Base-by-base conservation (phyloP, 1,140 invertebrate genomes). In the Polypedilum vanderplanki region DNA sequence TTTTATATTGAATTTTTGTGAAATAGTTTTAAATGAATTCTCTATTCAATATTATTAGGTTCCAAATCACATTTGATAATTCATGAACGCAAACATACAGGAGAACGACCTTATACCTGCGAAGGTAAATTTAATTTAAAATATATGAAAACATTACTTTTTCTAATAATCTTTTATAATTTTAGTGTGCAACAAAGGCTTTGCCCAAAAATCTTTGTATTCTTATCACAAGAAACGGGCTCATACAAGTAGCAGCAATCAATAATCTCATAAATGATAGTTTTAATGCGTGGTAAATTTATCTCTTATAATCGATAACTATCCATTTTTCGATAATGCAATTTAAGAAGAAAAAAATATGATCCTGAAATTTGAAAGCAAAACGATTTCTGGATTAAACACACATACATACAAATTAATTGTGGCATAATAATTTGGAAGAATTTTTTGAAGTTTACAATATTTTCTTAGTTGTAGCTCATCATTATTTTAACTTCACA, bases 161-260 rank as follows among this genome's bases (percentile, higher is more conserved):
- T 20, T 5, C 18, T 70, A 70, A 70, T 12, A 7, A 67, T 67
- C 1, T 67, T 67, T 18, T 22, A 8, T 20, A 1, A 15, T 70
- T 70, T 70, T 22, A 70, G 65, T 70, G 9, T 70, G 65, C 65
- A 70, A 70, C 65, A 70, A 70, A 70, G 65, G 65, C 17, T 70
- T 70, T 22, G 65, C 65, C 20, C 65, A 70, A 22, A 70, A 70
- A 70, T 20, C 17, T 18, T 70, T 70, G 20, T 70, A 70, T 20
- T 70, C 65, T 18, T 70, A 70, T 70, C 65, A 70, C 18, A 70
- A 70, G 20, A 70, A 70, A 17, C 15, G 65, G 9, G 65, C 65
- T 1, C 65, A 70, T 70, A 70, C 65, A 10, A 70, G 65, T 70
- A 57, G 46, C 46, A 57, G 46, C 46, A 57, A 57, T 57, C 46